phyloP scores from a whole-genome alignment of 2,113 vertebrate species.

The Menidia beryllina region DNA sequence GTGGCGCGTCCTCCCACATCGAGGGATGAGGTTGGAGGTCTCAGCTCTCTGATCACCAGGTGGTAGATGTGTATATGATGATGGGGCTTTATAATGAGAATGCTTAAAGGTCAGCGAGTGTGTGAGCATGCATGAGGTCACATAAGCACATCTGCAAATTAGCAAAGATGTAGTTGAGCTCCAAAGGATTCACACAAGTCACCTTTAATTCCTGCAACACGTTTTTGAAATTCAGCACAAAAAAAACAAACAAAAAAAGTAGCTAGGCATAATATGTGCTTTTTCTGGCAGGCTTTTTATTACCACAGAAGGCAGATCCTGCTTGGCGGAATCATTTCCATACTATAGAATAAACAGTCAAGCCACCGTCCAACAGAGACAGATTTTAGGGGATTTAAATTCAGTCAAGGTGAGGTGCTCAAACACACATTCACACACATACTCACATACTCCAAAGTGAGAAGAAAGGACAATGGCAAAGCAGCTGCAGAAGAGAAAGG shows the following conservation, averaged over 20 bases:
- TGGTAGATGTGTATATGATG: conserved; percentile 44
- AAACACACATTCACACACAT: conserved; percentile 42
- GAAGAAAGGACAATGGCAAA: conserved; percentile 33
- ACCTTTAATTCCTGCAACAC: conserved; percentile 11
- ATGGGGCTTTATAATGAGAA: conserved; percentile 58
- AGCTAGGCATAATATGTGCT: too few relatives aligned
- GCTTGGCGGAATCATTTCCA: conserved; percentile 60
- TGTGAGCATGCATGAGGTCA: conserved; percentile 5
- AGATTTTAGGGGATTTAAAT: conserved; percentile 74
- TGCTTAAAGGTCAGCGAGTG: conserved; percentile 57
- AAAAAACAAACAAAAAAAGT: too few relatives aligned
- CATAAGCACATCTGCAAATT: conserved; percentile 6
- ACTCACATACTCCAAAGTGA: conserved; percentile 45
- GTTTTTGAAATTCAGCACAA: conserved; percentile 23
- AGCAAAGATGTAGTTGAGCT: background rate
- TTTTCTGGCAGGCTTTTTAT: conserved; percentile 55
- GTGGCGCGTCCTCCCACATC: background rate
- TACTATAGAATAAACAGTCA: conserved; percentile 54
- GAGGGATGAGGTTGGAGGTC: conserved; percentile 57
- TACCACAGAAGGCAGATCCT: conserved; percentile 60
- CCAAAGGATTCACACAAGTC: background rate
- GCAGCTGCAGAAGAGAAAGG: conserved; percentile 50
- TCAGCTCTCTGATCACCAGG: conserved; percentile 48
- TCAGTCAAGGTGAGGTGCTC: conserved; percentile 60
- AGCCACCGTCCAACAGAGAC: conserved; percentile 59